Percentiles rank a stretch among this genome's conserved stretches.
Conservation (phyloP, 2,797 vertebrate genomes). For the Chloroceryle amazona region DNA sequence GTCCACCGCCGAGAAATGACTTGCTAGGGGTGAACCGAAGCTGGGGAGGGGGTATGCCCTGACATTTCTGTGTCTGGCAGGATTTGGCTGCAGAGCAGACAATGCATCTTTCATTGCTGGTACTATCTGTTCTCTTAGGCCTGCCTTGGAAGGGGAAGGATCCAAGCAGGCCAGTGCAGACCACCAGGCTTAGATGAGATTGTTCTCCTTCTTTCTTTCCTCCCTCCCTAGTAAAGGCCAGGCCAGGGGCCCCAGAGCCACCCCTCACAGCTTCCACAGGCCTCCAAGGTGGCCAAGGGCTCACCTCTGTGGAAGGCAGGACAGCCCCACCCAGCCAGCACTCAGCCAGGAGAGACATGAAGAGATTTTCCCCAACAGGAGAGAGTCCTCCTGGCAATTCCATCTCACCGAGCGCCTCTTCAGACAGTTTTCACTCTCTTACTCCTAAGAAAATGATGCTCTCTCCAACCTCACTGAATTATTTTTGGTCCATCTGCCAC, state of each 20-base stretch:
- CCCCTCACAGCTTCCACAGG: neutral
- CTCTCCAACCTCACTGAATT: neutral
- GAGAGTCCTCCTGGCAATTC: neutral
- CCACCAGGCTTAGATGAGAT: neutral
- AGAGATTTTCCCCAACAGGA: neutral
- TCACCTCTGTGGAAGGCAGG: neutral
- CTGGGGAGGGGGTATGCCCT: neutral
- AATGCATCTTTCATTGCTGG: neutral
- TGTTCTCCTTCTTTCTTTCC: neutral
- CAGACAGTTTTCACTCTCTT: neutral
- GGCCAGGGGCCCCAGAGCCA: neutral
- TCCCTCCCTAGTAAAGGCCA: neutral
- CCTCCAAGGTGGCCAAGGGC: neutral
- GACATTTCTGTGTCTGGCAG: fast-evolving
- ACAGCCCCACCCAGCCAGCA: neutral
- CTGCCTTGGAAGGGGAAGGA: neutral
- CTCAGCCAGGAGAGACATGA: neutral
- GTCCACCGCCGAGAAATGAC: neutral
- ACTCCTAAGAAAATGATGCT: neutral
- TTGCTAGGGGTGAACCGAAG: neutral
- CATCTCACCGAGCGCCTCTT: neutral
- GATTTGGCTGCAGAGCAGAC: neutral
- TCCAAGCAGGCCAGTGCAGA: neutral
- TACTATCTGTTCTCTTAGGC: neutral
- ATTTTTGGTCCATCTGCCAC: neutral